phyloP scores from a whole-genome alignment of 2,888 invertebrate species.

The Melanchra persicariae region DNA sequence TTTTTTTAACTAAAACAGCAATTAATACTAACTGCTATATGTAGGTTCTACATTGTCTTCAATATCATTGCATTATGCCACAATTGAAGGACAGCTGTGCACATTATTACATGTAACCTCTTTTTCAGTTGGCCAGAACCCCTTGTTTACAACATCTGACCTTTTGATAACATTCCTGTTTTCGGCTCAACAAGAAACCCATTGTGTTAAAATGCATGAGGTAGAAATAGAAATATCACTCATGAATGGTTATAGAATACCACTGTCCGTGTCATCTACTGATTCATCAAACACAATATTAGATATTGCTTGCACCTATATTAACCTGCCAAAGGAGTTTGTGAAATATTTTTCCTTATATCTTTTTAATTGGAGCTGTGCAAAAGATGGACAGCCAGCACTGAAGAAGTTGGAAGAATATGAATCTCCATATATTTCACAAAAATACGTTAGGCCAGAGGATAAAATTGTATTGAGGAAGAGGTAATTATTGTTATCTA shows the following conservation, averaged over 20 bases:
- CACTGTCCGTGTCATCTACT: constrained; percentile 94
- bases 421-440: constrained; percentile 98
- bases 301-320: constrained; percentile 94
- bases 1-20: too few relatives aligned
- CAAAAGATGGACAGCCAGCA: constrained; percentile 93
- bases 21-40: too few relatives aligned
- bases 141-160: constrained; percentile 94
- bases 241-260: constrained; percentile 96
- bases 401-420: constrained; percentile 98
- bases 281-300: constrained; percentile 96
- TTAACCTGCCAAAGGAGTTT: constrained; percentile 95
- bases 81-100: background rate
- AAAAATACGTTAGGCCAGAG: constrained; percentile 93
- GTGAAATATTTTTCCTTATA: constrained; percentile 97
- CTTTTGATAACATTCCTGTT: constrained; percentile 96
- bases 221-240: constrained; percentile 95
- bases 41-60: background rate
- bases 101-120: constrained; percentile 40
- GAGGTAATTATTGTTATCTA: constrained; percentile 88
- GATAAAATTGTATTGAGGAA: constrained; percentile 96
- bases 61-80: background rate
- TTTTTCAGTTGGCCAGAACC: constrained; percentile 96
- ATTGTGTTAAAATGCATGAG: constrained; percentile 92
- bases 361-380: constrained; percentile 95
- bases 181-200: constrained; percentile 97